Evolutionary conservation across 1,140 invertebrate genomes (phyloP).

Genomic region (Platorchestia sp.): DNA sequence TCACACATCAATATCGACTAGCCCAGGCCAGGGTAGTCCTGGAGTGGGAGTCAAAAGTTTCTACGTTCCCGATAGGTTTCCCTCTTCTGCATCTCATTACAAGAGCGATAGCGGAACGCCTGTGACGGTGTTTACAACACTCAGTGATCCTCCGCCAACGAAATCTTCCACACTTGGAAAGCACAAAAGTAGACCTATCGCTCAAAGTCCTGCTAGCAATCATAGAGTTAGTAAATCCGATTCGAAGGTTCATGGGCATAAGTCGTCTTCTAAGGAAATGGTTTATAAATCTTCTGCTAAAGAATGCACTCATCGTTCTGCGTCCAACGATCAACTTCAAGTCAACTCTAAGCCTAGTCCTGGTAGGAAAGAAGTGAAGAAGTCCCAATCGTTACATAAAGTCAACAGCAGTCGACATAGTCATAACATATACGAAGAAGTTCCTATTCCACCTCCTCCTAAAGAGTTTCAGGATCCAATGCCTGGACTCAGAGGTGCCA

Average conservation of each 20-base stretch:
- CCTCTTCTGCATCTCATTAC: slow-evolving; percentile 61
- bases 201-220: slow-evolving; percentile 61
- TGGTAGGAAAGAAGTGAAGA: slow-evolving; percentile 66
- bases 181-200: slow-evolving; percentile 64
- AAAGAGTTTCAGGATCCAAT: slow-evolving; percentile 87
- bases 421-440: slow-evolving; percentile 78
- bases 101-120: slow-evolving; percentile 61
- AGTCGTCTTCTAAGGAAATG: slow-evolving; percentile 60
- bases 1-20: slow-evolving; percentile 70
- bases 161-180: slow-evolving; percentile 60
- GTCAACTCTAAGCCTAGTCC: slow-evolving; percentile 64
- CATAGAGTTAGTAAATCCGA: slow-evolving; percentile 60
- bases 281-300: slow-evolving; percentile 56
- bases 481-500: slow-evolving; percentile 69
- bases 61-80: slow-evolving; percentile 64
- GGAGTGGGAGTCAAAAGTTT: slow-evolving; percentile 65
- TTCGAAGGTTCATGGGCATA: slow-evolving; percentile 56
- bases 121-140: slow-evolving; percentile 50
- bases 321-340: slow-evolving; percentile 66
- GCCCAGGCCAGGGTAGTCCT: slow-evolving; percentile 69
- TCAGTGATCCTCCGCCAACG: slow-evolving; percentile 52
- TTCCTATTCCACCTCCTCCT: slow-evolving; percentile 80
- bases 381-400: slow-evolving; percentile 68
- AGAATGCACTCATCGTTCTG: slow-evolving; percentile 58
- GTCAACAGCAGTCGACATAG: slow-evolving; percentile 60